Conservation (phyloP, 2,797 vertebrate genomes). For the Liparis tanakae region DNA sequence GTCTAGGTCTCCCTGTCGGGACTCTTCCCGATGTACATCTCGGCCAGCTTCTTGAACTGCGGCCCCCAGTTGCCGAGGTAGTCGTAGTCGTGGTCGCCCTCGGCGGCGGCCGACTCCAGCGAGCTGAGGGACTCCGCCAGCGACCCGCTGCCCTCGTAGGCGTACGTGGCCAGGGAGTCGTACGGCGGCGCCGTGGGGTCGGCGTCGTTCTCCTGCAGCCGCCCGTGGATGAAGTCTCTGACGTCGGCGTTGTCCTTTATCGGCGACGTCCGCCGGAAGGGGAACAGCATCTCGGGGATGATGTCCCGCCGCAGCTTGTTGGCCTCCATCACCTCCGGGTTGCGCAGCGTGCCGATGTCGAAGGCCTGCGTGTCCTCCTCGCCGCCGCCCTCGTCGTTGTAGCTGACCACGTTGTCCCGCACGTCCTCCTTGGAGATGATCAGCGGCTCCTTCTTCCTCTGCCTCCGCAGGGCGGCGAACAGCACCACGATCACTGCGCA, state of each 20-base stretch:
- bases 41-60: conserved; percentile 95
- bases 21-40: conserved; percentile 96
- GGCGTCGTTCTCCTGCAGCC: conserved; percentile 93
- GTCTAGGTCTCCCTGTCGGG: conserved; percentile 89
- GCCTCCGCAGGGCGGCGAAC: conserved; percentile 94
- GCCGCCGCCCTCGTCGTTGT: conserved; percentile 97
- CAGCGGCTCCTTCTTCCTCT: conserved; percentile 98
- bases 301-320: conserved; percentile 96
- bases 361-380: conserved; percentile 99
- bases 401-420: conserved; percentile 99
- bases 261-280: conserved; percentile 91
- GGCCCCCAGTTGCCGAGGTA: conserved; percentile 98
- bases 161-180: conserved; percentile 98
- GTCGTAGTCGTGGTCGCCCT: conserved; percentile 97
- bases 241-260: conserved; percentile 94
- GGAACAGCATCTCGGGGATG: conserved; percentile 92
- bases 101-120: conserved; percentile 91
- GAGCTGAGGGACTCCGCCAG: conserved; percentile 96
- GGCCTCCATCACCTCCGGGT: conserved; percentile 93
- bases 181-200: conserved; percentile 96
- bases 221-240: conserved; percentile 94
- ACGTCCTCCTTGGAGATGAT: conserved; percentile 98
- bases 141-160: conserved; percentile 95
- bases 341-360: conserved; percentile 96
- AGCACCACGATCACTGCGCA: conserved; percentile 94